These are phyloP conservation scores for Oriolus oriolus DNA, from an alignment of 2,113 vertebrate genomes.

Conservation along the genomic window DNA sequence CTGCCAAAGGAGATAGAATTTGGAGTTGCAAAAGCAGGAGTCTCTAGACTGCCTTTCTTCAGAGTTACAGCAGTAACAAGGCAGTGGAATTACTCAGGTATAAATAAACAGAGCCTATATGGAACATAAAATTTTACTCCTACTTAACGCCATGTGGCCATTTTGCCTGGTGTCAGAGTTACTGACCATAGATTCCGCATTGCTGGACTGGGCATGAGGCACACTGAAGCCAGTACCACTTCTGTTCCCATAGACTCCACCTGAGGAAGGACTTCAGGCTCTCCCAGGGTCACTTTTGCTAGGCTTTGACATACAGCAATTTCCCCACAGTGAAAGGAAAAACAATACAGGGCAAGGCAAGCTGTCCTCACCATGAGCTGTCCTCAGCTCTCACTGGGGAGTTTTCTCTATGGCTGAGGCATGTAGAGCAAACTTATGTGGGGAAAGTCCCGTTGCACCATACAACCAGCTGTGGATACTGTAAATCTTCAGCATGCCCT, in stretches of 20 bases:
- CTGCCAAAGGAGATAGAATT: not conserved
- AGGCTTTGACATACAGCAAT: not conserved
- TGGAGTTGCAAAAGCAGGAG: not conserved
- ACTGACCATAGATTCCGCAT: not conserved
- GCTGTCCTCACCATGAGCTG: not conserved
- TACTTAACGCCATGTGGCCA: not conserved
- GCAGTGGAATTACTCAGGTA: not conserved
- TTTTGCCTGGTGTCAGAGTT: not conserved
- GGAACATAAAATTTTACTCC: not conserved
- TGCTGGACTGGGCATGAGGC: not conserved
- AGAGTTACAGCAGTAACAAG: not conserved
- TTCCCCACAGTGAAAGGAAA: not conserved
- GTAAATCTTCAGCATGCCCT: conserved; percentile 34
- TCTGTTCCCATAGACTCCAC: not conserved
- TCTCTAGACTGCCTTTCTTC: not conserved
- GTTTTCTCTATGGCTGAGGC: conserved; percentile 36
- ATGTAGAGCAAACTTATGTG: not conserved
- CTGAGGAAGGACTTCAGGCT: not conserved
- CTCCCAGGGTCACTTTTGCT: not conserved
- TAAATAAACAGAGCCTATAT: not conserved
- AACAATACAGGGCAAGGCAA: conserved; percentile 22
- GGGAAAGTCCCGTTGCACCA: conserved; percentile 3
- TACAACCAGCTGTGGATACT: not conserved
- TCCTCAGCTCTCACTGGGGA: not conserved
- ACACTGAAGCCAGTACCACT: not conserved